Evolutionary conservation across 2,888 invertebrate species (phyloP).

Genomic region (Punctoribates punctum): DNA sequence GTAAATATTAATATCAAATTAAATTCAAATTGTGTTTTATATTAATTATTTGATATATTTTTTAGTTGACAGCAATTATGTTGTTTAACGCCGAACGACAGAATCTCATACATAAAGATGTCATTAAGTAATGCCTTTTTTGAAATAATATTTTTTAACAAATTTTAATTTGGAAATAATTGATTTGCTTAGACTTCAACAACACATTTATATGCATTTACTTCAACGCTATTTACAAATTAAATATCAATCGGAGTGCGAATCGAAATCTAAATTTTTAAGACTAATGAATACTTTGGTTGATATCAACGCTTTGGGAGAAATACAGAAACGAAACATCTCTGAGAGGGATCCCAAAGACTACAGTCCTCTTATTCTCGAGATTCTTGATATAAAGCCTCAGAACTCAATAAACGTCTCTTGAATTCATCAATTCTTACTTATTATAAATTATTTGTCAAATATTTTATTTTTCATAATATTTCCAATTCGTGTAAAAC

Average conservation of each 20-base stretch:
- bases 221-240: slow-evolving; percentile 47
- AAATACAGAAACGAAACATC: slow-evolving; percentile 83
- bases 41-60: slow-evolving; percentile 52
- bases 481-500: too few species aligned
- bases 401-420: too few species aligned
- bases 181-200: background rate
- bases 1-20: too few species aligned
- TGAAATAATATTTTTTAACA: background rate
- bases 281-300: slow-evolving; percentile 85
- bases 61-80: slow-evolving; percentile 84
- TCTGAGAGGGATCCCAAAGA: slow-evolving; percentile 85
- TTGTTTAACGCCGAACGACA: slow-evolving; percentile 80
- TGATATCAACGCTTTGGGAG: slow-evolving; percentile 80
- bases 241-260: slow-evolving; percentile 44
- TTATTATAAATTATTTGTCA: too few species aligned
- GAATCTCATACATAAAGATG: slow-evolving; percentile 74
- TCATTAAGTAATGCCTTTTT: slow-evolving; percentile 59
- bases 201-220: slow-evolving; percentile 46
- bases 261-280: slow-evolving; percentile 60
- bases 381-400: slow-evolving; percentile 71
- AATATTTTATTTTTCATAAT: too few species aligned
- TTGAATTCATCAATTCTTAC: too few species aligned
- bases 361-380: slow-evolving; percentile 86
- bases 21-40: too few species aligned
- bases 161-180: background rate